Conservation (phyloP, 2,888 invertebrate species). For the Nomada flava region DNA sequence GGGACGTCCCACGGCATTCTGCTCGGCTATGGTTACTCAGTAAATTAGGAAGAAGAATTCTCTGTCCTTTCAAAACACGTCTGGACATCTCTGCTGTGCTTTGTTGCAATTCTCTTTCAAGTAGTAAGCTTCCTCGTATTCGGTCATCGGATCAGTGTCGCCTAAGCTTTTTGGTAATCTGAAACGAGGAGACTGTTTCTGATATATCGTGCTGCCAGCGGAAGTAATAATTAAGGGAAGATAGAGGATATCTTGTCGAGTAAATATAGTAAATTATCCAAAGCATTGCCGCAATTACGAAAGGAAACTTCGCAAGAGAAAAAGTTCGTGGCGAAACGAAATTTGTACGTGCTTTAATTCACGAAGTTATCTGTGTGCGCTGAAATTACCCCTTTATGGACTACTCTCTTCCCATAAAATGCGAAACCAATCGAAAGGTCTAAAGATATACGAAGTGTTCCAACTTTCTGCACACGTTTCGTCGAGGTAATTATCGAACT, state of each 20-base stretch:
- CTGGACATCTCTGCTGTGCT: conserved; percentile 84
- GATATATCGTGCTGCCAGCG: neutral
- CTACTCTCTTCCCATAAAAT: neutral
- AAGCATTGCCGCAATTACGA: neutral
- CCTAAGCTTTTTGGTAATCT: conserved; percentile 85
- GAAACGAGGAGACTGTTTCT: conserved; percentile 56
- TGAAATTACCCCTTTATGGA: no score
- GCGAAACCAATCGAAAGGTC: conserved; percentile 2
- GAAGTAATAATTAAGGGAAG: conserved; percentile 11
- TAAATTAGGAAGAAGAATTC: conserved; percentile 43
- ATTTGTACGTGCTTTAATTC: conserved; percentile 5
- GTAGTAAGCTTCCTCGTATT: conserved; percentile 85
- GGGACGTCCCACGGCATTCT: neutral
- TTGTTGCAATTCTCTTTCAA: conserved; percentile 82
- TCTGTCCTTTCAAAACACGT: conserved; percentile 55
- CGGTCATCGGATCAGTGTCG: conserved; percentile 82
- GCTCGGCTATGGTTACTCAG: neutral
- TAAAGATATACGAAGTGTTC: conserved; percentile 2
- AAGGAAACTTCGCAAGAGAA: neutral
- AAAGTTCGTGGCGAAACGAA: neutral
- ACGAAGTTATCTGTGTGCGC: neutral
- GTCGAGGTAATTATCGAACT: conserved; percentile 33
- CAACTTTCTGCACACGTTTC: conserved; percentile 9
- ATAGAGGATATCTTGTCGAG: neutral
- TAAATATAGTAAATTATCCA: neutral